Conservation (phyloP, 1,140 invertebrate species). For the Aphelinus atriplicis region DNA sequence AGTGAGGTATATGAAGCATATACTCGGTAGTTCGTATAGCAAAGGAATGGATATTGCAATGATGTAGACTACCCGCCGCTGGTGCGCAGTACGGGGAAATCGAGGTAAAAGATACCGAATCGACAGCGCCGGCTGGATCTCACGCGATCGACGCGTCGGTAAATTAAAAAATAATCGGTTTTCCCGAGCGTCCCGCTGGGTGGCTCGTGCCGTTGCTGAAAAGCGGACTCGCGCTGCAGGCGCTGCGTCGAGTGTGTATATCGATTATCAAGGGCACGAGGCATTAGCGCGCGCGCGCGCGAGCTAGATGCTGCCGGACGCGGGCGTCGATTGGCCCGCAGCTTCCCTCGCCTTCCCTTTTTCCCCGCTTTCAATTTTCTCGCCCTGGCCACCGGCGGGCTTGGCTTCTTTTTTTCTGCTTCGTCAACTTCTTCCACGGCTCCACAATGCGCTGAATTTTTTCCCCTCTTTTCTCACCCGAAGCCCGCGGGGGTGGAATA, state of each 20-base stretch:
- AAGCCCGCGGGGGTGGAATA: neutral
- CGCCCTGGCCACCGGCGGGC: neutral
- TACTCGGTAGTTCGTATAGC: no score
- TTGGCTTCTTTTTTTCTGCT: slow-evolving; percentile 15
- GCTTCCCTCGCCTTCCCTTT: neutral
- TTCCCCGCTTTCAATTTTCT: slow-evolving; percentile 25
- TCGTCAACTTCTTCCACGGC: slow-evolving; percentile 7
- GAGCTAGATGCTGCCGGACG: slow-evolving; percentile 16
- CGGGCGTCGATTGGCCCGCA: slow-evolving; percentile 17
- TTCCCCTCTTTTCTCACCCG: neutral
- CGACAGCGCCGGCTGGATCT: slow-evolving; percentile 45
- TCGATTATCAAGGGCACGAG: slow-evolving; percentile 38
- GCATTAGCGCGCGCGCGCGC: neutral
- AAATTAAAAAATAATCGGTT: slow-evolving; percentile 62
- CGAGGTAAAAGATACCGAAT: neutral
- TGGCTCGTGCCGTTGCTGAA: slow-evolving; percentile 36
- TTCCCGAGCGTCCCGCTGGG: slow-evolving; percentile 44
- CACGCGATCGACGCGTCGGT: slow-evolving; percentile 53
- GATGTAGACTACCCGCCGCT: no score
- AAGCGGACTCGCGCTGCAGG: neutral
- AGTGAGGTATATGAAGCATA: no score
- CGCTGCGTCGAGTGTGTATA: slow-evolving; percentile 16
- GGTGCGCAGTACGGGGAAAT: no score
- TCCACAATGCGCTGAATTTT: slow-evolving; percentile 7
- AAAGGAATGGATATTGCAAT: no score